These are phyloP conservation scores for Zelleria hepariella DNA, from an alignment of 2,888 invertebrate genomes.

Conservation along the genomic window DNA sequence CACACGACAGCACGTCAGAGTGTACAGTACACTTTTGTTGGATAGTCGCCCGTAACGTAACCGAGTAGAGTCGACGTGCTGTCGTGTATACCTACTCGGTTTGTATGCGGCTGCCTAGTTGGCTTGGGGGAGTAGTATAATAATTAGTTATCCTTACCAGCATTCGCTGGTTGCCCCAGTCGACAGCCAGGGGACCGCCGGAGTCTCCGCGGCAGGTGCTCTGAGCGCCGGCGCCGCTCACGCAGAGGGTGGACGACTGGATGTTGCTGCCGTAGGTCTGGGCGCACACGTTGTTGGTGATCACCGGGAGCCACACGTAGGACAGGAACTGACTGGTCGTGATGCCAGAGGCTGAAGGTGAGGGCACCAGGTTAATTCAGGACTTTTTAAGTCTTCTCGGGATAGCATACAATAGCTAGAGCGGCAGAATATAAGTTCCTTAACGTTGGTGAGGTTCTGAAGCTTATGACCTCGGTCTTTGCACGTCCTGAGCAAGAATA, in stretches of 20 bases:
- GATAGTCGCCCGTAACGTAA: too few relatives aligned
- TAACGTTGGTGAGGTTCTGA: not conserved
- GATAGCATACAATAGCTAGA: too few relatives aligned
- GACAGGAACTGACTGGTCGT: conserved; percentile 3
- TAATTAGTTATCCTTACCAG: not conserved
- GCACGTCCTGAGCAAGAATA: too few relatives aligned
- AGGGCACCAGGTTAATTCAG: not conserved
- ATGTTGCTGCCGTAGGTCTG: conserved; percentile 28
- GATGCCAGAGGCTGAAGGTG: not conserved
- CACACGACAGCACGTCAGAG: too few relatives aligned
- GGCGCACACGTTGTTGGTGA: conserved; percentile 28
- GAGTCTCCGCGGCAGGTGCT: conserved; percentile 31
- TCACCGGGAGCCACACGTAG: conserved; percentile 15
- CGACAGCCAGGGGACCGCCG: conserved; percentile 16
- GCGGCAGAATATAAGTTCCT: not conserved
- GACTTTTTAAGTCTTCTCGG: not conserved
- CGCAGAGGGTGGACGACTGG: conserved; percentile 30
- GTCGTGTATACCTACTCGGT: too few relatives aligned
- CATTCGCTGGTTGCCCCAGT: not conserved
- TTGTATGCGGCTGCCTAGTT: too few relatives aligned
- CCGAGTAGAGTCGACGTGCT: too few relatives aligned
- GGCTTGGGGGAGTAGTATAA: too few relatives aligned
- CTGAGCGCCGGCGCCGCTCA: conserved; percentile 26
- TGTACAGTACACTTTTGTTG: too few relatives aligned
- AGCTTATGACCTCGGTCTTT: too few relatives aligned